These are phyloP conservation scores for Rutilus rutilus DNA, from an alignment of 2,113 vertebrate genomes.

Conservation along the genomic window DNA sequence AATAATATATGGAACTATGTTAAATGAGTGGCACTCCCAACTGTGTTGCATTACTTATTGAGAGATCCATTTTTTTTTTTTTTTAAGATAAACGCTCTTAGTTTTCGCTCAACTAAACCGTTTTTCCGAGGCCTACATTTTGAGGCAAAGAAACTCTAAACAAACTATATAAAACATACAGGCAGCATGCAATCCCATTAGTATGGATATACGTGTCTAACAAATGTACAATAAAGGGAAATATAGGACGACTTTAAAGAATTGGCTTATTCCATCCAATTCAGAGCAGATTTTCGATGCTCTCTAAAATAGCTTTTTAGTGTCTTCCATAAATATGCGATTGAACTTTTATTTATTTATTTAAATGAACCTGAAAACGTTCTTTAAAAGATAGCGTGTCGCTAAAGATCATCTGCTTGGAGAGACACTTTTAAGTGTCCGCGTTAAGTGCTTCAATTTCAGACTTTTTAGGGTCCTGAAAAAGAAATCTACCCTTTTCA, in stretches of 20 bases:
- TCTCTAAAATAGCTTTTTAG: conserved; percentile 71
- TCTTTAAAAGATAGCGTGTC: conserved; percentile 48
- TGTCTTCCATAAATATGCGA: conserved; percentile 65
- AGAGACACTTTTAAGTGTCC: conserved; percentile 60
- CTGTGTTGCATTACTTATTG: neutral
- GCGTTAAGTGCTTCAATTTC: conserved; percentile 52
- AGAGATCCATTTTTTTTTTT: neutral
- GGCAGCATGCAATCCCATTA: conserved; percentile 76
- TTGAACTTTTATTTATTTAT: conserved; percentile 44
- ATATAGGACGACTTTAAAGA: conserved; percentile 58
- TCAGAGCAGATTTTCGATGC: conserved; percentile 48
- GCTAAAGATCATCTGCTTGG: neutral
- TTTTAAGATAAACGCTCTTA: neutral
- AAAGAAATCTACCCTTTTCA: conserved; percentile 55
- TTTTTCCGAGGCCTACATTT: conserved; percentile 50
- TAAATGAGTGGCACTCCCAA: conserved; percentile 6
- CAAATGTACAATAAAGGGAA: conserved; percentile 73
- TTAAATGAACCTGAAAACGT: conserved; percentile 37
- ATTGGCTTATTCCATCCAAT: neutral
- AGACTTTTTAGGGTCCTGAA: conserved; percentile 60
- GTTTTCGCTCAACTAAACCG: neutral
- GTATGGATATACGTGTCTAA: conserved; percentile 67
- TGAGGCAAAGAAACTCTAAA: conserved; percentile 67
- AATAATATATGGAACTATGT: conserved; percentile 13
- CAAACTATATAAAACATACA: conserved; percentile 72